A percentile compares a stretch with the other conserved stretches of the same genome.
Conservation (phyloP, 2,888 invertebrate genomes). For the Drosophila ochracea region DNA sequence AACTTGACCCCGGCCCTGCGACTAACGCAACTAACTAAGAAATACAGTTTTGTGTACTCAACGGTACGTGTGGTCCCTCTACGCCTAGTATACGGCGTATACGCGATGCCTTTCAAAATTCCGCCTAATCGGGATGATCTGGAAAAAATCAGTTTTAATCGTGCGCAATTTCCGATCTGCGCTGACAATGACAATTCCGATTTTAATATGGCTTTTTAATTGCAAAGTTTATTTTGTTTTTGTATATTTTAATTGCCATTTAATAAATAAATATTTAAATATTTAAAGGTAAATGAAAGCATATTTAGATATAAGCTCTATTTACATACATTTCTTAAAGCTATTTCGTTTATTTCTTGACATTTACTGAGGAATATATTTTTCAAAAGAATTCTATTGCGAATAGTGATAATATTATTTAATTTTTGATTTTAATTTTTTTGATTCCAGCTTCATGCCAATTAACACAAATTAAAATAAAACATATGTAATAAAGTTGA, state of each 20-base stretch:
- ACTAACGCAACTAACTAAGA: slow-evolving; percentile 3
- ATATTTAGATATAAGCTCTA: neutral
- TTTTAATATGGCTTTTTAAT: neutral
- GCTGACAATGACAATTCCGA: neutral
- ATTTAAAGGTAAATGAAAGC: neutral
- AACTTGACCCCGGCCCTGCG: slow-evolving; percentile 32
- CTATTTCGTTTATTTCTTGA: neutral
- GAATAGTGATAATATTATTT: neutral
- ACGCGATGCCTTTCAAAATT: slow-evolving; percentile 20
- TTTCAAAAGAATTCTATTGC: neutral
- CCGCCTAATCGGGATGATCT: slow-evolving; percentile 20
- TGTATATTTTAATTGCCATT: neutral
- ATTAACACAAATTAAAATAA: neutral
- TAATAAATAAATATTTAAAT: neutral
- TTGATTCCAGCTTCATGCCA: slow-evolving; percentile 12
- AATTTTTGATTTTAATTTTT: neutral
- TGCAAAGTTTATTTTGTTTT: neutral
- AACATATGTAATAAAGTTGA: neutral
- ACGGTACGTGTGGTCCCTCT: slow-evolving; percentile 47
- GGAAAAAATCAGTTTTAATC: slow-evolving; percentile 6
- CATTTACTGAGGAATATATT: neutral
- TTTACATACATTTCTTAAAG: neutral
- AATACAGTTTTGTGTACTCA: slow-evolving; percentile 17
- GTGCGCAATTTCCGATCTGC: slow-evolving; percentile 50
- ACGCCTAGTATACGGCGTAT: slow-evolving; percentile 27